A percentile compares a stretch with the other conserved stretches of the same genome.
Evolutionary conservation across 30 jellyfish, hydroid and myxozoan genomes (phyloP).

Genomic region (Aurelia aurita): DNA sequence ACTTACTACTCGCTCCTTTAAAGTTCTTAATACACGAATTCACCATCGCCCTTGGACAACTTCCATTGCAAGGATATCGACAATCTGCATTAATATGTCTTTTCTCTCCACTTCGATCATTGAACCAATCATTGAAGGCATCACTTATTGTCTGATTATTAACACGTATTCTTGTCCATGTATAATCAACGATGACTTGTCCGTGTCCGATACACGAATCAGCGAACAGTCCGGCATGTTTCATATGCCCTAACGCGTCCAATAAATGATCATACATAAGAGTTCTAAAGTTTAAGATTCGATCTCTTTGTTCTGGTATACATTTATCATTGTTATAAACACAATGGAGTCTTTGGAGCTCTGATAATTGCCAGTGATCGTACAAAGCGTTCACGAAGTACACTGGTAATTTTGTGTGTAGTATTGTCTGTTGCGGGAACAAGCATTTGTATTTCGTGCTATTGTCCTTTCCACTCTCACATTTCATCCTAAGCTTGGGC

Average conservation of each 20-base stretch:
- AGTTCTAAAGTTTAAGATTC: constrained; percentile 77
- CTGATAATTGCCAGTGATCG: constrained; percentile 98
- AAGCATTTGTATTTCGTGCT: constrained; percentile 64
- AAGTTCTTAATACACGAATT: constrained; percentile 81
- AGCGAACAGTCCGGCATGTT: constrained; percentile 85
- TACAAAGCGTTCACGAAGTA: constrained; percentile 85
- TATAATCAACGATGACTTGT: constrained; percentile 91
- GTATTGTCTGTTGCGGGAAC: constrained; percentile 78
- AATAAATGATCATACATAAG: constrained; percentile 61
- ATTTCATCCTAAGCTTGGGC: constrained; percentile 64
- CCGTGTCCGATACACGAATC: constrained; percentile 98
- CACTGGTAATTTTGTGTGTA: constrained; percentile 61
- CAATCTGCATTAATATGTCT: constrained; percentile 79
- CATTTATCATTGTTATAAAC: constrained; percentile 82
- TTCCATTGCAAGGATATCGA: constrained; percentile 92
- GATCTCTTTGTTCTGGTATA: constrained; percentile 65
- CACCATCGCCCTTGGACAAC: constrained; percentile 93
- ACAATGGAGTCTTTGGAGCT: constrained; percentile 82
- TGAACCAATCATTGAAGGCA: constrained; percentile 79
- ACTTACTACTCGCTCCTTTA: constrained; percentile 61
- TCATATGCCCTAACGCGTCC: constrained; percentile 29
- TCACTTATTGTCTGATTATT: constrained; percentile 69
- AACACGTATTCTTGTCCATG: constrained; percentile 90
- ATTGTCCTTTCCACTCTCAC: constrained; percentile 44
- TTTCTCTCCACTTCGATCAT: constrained; percentile 31